Percentiles rank a stretch among this genome's conserved stretches.
Conservation (phyloP, 2,888 invertebrate genomes). For the Himalopsyche japonica region DNA sequence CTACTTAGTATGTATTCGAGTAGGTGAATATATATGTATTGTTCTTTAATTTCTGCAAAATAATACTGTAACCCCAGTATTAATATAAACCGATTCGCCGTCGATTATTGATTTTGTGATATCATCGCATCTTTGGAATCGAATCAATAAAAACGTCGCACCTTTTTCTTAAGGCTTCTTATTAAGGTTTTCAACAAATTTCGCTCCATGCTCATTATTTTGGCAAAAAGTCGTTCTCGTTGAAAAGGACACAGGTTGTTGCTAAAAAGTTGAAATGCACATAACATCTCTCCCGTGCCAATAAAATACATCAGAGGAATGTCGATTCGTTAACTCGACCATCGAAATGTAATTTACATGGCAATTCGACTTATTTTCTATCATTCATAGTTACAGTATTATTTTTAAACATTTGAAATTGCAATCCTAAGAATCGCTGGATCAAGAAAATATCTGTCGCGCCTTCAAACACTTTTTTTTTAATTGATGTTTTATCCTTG, state of each 20-base stretch:
- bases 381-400: background rate
- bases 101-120: background rate
- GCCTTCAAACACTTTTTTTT: too few relatives aligned
- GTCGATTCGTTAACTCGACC: conserved; percentile 23
- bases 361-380: background rate
- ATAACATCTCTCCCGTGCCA: conserved; percentile 21
- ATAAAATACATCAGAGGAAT: conserved; percentile 25
- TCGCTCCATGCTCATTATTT: background rate
- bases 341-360: background rate
- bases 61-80: too few relatives aligned
- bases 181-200: background rate
- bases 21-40: too few relatives aligned
- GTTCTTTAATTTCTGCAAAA: too few relatives aligned
- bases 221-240: background rate
- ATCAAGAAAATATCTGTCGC: too few relatives aligned
- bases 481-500: too few relatives aligned
- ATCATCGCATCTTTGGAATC: background rate
- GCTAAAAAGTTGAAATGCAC: conserved; percentile 15
- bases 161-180: background rate
- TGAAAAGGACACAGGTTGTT: conserved; percentile 8
- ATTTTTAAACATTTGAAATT: too few relatives aligned
- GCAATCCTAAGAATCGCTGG: too few relatives aligned
- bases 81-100: too few relatives aligned
- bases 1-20: too few relatives aligned
- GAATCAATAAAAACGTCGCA: background rate